Conservation (phyloP, 2,888 invertebrate species). For the Plutella xylostella region DNA sequence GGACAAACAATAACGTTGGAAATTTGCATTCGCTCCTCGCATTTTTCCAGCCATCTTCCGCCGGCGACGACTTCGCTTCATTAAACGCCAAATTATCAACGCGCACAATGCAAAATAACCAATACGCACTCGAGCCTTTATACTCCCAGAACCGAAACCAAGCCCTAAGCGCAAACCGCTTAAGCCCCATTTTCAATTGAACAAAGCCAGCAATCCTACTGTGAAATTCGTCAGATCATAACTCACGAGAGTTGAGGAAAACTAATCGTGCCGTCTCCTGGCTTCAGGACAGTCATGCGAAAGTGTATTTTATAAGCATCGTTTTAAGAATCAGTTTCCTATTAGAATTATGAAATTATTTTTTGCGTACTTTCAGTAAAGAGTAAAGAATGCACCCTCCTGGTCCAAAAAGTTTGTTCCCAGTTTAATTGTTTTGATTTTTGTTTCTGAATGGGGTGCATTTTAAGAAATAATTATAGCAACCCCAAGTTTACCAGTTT, state of each 20-base stretch:
- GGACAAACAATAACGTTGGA: slow-evolving; percentile 59
- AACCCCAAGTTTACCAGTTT: not conserved
- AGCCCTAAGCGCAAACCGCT: slow-evolving; percentile 23
- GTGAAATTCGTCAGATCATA: slow-evolving; percentile 54
- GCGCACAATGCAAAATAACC: slow-evolving; percentile 47
- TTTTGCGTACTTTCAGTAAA: slow-evolving; percentile 38
- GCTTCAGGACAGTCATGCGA: not conserved
- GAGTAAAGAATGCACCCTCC: slow-evolving; percentile 47
- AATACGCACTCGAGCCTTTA: slow-evolving; percentile 33
- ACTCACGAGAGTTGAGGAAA: slow-evolving; percentile 40
- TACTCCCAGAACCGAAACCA: slow-evolving; percentile 26
- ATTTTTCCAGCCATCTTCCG: slow-evolving; percentile 58
- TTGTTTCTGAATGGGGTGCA: slow-evolving; percentile 45
- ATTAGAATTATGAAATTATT: slow-evolving; percentile 21
- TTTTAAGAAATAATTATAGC: slow-evolving; percentile 27
- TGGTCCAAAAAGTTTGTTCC: slow-evolving; percentile 36
- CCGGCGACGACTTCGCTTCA: slow-evolving; percentile 58
- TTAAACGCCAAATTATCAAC: slow-evolving; percentile 65
- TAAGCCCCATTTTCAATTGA: slow-evolving; percentile 41
- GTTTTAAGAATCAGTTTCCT: not conserved
- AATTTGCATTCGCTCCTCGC: slow-evolving; percentile 56
- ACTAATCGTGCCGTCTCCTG: slow-evolving; percentile 30
- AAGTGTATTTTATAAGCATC: not conserved
- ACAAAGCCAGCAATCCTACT: slow-evolving; percentile 31
- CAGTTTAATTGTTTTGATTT: slow-evolving; percentile 64